Evolutionary conservation across 2,797 vertebrate species (phyloP).

Genomic region (Smutsia temminckii): DNA sequence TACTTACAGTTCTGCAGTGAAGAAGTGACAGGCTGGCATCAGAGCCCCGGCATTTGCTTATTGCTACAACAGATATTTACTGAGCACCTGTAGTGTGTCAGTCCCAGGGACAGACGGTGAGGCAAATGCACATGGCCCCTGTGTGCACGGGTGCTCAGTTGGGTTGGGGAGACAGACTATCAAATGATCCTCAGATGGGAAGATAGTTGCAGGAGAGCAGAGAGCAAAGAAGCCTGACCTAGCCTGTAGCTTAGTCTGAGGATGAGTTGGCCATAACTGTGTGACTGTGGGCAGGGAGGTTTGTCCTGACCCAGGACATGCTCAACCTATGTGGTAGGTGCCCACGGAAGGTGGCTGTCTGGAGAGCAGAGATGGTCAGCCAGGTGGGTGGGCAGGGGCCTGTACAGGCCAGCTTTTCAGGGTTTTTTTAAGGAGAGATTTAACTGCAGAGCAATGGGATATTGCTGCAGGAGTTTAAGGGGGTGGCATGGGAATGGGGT

Average conservation of each 20-base stretch:
- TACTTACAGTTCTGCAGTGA: not conserved
- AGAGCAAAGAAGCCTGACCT: not conserved
- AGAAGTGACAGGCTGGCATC: not conserved
- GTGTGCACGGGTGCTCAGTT: fast-evolving
- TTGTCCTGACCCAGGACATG: not conserved
- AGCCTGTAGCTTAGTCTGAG: not conserved
- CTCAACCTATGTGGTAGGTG: fast-evolving
- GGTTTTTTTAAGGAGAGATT: not conserved
- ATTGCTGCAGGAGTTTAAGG: not conserved
- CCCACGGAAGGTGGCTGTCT: no score
- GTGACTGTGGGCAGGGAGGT: not conserved
- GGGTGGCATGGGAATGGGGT: no score
- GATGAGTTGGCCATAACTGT: not conserved
- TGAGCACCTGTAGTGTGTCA: not conserved
- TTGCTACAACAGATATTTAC: not conserved
- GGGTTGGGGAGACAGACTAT: not conserved
- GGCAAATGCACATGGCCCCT: not conserved
- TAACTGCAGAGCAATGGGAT: not conserved
- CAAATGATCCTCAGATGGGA: not conserved
- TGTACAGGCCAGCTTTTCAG: not conserved
- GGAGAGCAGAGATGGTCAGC: not conserved
- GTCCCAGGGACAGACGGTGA: not conserved
- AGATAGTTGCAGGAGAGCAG: not conserved
- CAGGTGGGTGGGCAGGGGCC: not conserved
- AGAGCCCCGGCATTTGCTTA: fast-evolving